A percentile compares a stretch with the other conserved stretches of the same genome.
Evolutionary conservation across 2,113 vertebrate genomes (phyloP).

Genomic region (Orycteropus afer): DNA sequence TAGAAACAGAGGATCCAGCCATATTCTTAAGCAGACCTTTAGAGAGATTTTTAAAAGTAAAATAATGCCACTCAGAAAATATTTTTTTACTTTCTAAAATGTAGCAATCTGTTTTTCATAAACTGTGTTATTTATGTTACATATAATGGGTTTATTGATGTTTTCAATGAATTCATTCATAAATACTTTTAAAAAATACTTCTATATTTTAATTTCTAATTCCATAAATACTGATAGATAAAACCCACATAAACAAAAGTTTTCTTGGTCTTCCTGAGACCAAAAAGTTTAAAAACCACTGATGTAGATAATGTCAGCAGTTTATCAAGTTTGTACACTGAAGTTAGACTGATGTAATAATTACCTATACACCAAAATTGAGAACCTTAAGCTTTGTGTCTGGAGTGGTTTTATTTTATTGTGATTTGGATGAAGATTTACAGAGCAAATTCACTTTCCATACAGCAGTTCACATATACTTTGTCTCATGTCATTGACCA

Average conservation of each 20-base stretch:
- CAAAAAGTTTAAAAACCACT: not conserved
- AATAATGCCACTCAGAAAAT: not conserved
- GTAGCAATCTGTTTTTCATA: not conserved
- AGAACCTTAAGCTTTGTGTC: not conserved
- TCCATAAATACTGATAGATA: too few species aligned
- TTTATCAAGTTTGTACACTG: not conserved
- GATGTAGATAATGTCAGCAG: not conserved
- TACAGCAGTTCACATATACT: too few species aligned
- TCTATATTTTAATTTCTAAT: not conserved
- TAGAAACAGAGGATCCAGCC: not conserved
- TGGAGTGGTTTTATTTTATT: too few species aligned
- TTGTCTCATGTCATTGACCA: too few species aligned
- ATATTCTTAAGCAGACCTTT: not conserved
- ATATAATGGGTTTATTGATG: not conserved
- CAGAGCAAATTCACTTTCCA: too few species aligned
- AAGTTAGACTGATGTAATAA: not conserved
- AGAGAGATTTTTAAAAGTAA: not conserved
- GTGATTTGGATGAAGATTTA: too few species aligned
- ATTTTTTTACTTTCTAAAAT: not conserved
- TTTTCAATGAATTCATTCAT: conserved; percentile 5
- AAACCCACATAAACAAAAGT: not conserved
- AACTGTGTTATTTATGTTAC: not conserved
- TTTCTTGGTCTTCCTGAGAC: not conserved
- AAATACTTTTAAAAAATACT: not conserved
- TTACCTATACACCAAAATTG: not conserved